Evolutionary conservation across 92 coral and sea anemone genomes (phyloP), one percentile per base, ranked within the genome.

Genomic region (Bergia sp.): DNA sequence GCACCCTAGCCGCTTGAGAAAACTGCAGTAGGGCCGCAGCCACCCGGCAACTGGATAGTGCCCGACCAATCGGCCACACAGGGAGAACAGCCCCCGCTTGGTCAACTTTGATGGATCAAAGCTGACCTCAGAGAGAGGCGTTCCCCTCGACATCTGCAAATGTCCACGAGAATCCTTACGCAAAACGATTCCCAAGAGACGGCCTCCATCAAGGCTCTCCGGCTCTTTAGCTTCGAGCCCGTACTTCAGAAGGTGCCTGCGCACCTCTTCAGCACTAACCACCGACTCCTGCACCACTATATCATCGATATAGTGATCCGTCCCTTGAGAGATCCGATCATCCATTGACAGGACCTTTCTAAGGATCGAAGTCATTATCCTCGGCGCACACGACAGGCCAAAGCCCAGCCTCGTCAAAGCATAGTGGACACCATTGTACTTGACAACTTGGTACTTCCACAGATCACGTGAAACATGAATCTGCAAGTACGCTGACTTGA

Each of bases 341-440:
- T 4, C 85, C 67, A 36, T 39, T 36, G 41, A 47, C 40, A 80
- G 66, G 40, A 45, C 85, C 58, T 53, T 49, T 36, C 40, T 80
- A 36, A 80, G 85, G 3, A 80, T 45, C 85, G 58, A 47, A 36
- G 53, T 41, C 85, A 80, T 80, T 39, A 80, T 80, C 85, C 53
- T 39, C 40, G 85, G 85, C 55, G 85, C 85, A 36, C 58, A 53
- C 41, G 58, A 47, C 85, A 80, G 85, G 61, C 85, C 85, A 80
- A 80, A 80, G 41, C 85, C 85, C 55, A 80, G 66, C 66, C 85
- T 39, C 58, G 85, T 80, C 67, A 80, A 49, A 80, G 66, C 58
- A 49, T 80, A 80, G 61, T 36, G 58, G 3, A 37, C 41, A 39
- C 85, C 85, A 41, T 49, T 39, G 66, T 47, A 80, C 61, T 23